A percentile compares a stretch with the other conserved stretches of the same genome.
phyloP scores from a whole-genome alignment of 1,140 invertebrate species.

The Argopecten irradians region DNA sequence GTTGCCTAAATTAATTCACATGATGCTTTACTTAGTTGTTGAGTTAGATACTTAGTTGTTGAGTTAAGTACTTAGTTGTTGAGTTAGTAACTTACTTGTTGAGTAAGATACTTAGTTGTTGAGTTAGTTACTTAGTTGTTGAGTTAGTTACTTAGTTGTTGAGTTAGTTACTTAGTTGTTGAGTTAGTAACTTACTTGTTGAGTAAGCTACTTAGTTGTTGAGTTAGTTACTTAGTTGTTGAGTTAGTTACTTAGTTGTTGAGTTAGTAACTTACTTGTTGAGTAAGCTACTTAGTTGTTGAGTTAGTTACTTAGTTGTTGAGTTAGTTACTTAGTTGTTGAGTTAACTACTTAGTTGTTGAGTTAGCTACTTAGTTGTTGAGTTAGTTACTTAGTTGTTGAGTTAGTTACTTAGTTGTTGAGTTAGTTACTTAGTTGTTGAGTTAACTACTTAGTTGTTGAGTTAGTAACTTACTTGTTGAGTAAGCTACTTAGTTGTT shows the following conservation, averaged over 20 bases:
- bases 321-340: background rate
- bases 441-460: too few relatives aligned
- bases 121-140: too few relatives aligned
- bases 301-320: too few relatives aligned
- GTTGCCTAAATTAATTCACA: too few relatives aligned
- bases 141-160: background rate
- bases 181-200: background rate
- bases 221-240: too few relatives aligned
- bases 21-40: background rate
- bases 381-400: too few relatives aligned
- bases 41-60: too few relatives aligned
- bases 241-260: background rate
- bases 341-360: background rate
- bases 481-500: background rate
- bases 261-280: background rate
- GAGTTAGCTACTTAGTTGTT: background rate
- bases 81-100: background rate
- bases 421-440: too few relatives aligned
- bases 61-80: background rate
- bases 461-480: background rate
- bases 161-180: background rate
- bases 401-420: background rate
- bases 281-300: background rate
- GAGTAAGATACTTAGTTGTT: background rate
- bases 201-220: background rate